These are phyloP conservation scores for Dynastes hyllus DNA, from an alignment of 2,888 invertebrate genomes.

Conservation along the genomic window DNA sequence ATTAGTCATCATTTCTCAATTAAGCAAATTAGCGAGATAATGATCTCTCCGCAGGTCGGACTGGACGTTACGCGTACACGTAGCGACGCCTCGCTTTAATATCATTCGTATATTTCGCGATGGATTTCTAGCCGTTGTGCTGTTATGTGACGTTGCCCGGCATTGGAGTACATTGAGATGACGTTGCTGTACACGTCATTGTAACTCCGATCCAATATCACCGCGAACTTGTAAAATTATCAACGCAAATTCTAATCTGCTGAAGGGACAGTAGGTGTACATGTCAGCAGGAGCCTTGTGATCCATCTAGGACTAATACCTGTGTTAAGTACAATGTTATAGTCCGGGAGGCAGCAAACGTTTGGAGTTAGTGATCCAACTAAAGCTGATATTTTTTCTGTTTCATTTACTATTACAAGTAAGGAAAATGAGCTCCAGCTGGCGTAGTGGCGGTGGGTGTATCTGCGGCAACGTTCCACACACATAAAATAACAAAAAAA, in stretches of 20 bases:
- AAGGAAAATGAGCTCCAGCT: too few species aligned
- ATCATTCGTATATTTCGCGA: constrained; percentile 43
- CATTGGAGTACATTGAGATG: neutral
- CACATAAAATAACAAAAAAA: too few species aligned
- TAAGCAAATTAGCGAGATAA: constrained; percentile 68
- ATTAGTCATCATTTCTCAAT: constrained; percentile 72
- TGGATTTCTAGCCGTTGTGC: neutral
- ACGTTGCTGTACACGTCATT: neutral
- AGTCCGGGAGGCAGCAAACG: neutral
- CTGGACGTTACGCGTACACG: constrained; percentile 19
- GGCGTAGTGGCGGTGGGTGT: too few species aligned
- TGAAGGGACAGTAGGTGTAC: neutral
- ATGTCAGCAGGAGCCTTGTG: neutral
- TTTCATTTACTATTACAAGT: too few species aligned
- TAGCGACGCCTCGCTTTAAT: constrained; percentile 33
- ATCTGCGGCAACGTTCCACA: too few species aligned
- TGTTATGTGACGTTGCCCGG: constrained; percentile 4
- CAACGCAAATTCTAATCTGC: constrained; percentile 49
- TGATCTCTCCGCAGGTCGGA: constrained; percentile 56
- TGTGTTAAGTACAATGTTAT: constrained; percentile 6
- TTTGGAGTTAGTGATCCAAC: too few species aligned
- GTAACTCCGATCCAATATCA: constrained; percentile 31
- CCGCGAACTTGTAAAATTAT: constrained; percentile 48
- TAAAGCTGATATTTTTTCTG: too few species aligned
- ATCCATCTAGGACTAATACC: constrained; percentile 24